Conservation (phyloP, 2,797 vertebrate genomes). For the Crenuchus spilurus region DNA sequence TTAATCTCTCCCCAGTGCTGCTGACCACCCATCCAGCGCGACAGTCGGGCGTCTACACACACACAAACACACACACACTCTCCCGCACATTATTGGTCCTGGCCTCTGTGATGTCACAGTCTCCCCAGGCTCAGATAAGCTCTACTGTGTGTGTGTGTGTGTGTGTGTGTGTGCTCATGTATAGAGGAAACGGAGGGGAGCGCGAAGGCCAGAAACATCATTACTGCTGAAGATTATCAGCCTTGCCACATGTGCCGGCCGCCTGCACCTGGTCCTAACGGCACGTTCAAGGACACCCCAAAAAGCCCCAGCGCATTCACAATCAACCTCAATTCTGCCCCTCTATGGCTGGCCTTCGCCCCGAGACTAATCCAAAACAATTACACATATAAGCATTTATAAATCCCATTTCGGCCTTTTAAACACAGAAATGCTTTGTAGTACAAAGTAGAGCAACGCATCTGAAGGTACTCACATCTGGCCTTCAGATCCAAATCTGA, state of each 20-base stretch:
- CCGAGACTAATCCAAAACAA: constrained; percentile 34
- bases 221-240: constrained; percentile 50
- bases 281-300: constrained; percentile 28
- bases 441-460: constrained; percentile 7
- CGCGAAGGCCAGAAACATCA: constrained; percentile 50
- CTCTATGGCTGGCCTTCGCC: constrained; percentile 8
- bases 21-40: constrained; percentile 74
- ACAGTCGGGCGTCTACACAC: constrained; percentile 35
- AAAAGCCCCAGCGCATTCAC: constrained; percentile 20
- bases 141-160: constrained; percentile 33
- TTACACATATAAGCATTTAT: constrained; percentile 10
- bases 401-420: constrained; percentile 10
- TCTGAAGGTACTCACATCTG: constrained; percentile 11
- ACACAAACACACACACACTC: constrained; percentile 16
- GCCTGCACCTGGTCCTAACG: constrained; percentile 40
- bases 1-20: constrained; percentile 61
- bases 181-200: constrained; percentile 1
- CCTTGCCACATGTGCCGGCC: constrained; percentile 19
- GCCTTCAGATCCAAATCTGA: constrained; percentile 2
- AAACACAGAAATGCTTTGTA: not conserved
- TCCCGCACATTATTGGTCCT: constrained; percentile 19
- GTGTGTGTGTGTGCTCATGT: constrained; percentile 39
- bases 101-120: constrained; percentile 50
- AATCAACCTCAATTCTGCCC: constrained; percentile 17
- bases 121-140: constrained; percentile 62